phyloP scores from a whole-genome alignment of 2,888 invertebrate species.

The Spodoptera picta region DNA sequence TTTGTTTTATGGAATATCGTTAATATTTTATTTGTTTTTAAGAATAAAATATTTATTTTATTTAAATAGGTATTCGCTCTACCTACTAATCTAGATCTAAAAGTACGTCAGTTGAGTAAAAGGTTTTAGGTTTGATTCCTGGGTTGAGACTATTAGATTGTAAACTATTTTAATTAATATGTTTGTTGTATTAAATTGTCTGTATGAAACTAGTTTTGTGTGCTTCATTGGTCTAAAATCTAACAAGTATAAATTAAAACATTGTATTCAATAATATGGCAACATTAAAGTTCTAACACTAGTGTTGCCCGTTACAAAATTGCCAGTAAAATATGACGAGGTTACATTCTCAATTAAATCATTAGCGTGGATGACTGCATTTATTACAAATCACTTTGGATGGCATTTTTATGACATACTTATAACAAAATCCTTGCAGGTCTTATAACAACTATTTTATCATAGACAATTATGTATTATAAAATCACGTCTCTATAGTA shows the following conservation, averaged over 20 bases:
- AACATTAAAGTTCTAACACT: slow-evolving; percentile 6
- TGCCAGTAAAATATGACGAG: slow-evolving; percentile 54
- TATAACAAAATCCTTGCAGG: slow-evolving; percentile 39
- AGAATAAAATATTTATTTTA: no score
- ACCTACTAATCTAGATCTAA: no score
- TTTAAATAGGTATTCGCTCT: no score
- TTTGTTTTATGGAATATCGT: no score
- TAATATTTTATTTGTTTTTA: no score
- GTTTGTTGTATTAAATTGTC: no score
- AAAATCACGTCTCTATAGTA: slow-evolving; percentile 5
- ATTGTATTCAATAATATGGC: slow-evolving; percentile 20
- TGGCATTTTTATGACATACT: slow-evolving; percentile 45
- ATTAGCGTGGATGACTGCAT: slow-evolving; percentile 55
- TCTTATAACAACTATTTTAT: background rate
- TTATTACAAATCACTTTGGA: slow-evolving; percentile 54
- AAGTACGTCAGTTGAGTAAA: no score
- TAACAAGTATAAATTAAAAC: background rate
- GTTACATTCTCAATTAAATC: slow-evolving; percentile 57
- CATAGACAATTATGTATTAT: background rate
- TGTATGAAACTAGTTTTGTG: no score
- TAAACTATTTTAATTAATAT: no score
- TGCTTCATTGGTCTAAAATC: no score
- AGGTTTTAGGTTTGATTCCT: no score
- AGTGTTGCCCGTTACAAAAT: slow-evolving; percentile 54
- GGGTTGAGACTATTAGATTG: no score